Base-by-base conservation (phyloP, 92 coral and sea anemone species). In the Montipora capitata region DNA sequence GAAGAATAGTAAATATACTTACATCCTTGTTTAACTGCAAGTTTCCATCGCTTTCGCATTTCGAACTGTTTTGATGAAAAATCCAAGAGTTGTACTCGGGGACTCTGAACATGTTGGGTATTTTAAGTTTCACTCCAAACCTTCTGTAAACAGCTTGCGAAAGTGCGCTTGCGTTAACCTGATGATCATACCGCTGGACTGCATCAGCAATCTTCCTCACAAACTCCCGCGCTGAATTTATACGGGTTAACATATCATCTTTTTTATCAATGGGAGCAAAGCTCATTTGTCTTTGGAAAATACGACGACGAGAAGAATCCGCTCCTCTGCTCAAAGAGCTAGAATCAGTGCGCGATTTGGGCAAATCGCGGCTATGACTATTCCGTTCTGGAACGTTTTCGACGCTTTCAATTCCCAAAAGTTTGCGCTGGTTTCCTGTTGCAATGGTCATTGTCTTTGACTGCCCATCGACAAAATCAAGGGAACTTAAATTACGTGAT, bases 11-110 rank as follows among this genome's bases (percentile, higher is more conserved):
- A 15, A 41, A 15, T 5, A 27, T 82, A 82, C 98, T 88, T 86
- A 97, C 99, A 40, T 90, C 76, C 42, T 78, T 64, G 75, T 83
- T 94, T 13, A 98, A 90, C 18, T 94, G 70, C 74, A 98, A 65
- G 70, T 98, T 98, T 73, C 98, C 97, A 89, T 98, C 98, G 45
- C 92, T 92, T 5, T 93, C 85, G 51, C 99, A 96, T 73, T 74
- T 96, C 63, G 98, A 72, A 4, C 84, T 75, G 81, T 98, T 96
- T 41, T 98, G 99, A 77, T 98, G 92, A 83, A 91, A 95, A 65
- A 95, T 3, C 92, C 93, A 93, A 38, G 82, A 88, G 63, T 90
- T 85, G 82, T 93, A 89, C n/a, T 88, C 85, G 18, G 78, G 89
- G 11, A 82, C 79, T 7, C 82, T 77, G 27, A 66, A 17, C 44